Evolutionary conservation across 2,797 vertebrate genomes (phyloP), one percentile per base, ranked within the genome.

Genomic region (Lepidocolaptes lacrymiger): DNA sequence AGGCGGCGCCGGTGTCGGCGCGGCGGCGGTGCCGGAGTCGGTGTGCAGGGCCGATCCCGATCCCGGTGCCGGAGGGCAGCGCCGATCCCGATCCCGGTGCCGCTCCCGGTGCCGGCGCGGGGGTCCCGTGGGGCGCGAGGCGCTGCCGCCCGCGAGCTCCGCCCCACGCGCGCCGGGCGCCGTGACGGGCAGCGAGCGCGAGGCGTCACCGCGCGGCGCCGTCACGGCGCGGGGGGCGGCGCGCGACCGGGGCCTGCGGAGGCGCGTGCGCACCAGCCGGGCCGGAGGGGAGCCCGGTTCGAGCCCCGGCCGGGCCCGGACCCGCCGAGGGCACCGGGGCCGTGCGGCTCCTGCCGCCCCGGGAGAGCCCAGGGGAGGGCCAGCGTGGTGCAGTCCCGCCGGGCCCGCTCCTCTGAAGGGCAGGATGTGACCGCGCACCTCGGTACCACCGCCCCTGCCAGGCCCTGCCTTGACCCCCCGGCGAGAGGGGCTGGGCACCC

Each of bases 91-190:
- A 17, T 41, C 41, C 36, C 36, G 36, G 36, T 36, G 36, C 41
- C 39, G 39, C 39, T 39, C 39, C 39, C 41, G 41, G 41, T 41
- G 16, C 41, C 41, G 41, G 41, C 41, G 41, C 41, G 41, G 15
- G 16, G 4, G 36, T 74, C 92, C 62, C 88, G 52, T 75, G 73
- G 58, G 79, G 43, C 84, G 75, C 46, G 46, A 81, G 75, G 37
- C 36, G 62, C 63, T 72, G 3, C 68, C n/a, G 44, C 88, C 79
- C 89, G 81, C 66, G 73, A 84, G 81, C 94, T 52, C 96, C 96
- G 19, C 96, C 75, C 58, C 58, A 36, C 58, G 58, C 58, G 58
- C 58, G 59, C 59, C 59, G 59, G 37, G 61, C 61, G 39, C 76
- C 43, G 63, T 66, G 44, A 66, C 63, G n/a, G 63, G 24, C 14